Evolutionary conservation across 2,113 vertebrate genomes (phyloP), one percentile per base, ranked within the genome.

Genomic region (Sterrhoptilus dennistouni): DNA sequence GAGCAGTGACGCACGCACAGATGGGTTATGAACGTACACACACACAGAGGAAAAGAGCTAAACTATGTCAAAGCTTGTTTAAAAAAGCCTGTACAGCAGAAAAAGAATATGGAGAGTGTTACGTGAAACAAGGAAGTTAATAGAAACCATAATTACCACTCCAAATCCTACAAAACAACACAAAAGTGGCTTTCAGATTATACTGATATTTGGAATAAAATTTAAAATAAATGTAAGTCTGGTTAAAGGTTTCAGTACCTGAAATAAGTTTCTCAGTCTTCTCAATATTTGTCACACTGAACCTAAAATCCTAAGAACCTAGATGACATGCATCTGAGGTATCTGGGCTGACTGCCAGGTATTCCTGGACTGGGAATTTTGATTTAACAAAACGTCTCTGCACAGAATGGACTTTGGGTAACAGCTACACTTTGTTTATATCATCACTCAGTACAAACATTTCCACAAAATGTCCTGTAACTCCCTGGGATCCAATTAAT

Each of bases 371-470:
- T 70, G 53, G 49, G 38, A 93, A 91, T 84, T 94, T 3, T 85
- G 27, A 75, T 87, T 74, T 84, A 80, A 82, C 61, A 89, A 85
- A 71, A 84, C 15, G 20, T 44, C 61, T 89, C 79, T 76, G 45
- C 42, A 68, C 40, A 81, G 71, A 84, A 83, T 36, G 53, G 77
- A 75, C 47, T 89, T 21, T 11, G 56, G 42, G 27, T 56, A 90
- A 92, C 47, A 95, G 31, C 28, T 44, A 92, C 44, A 61, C 35
- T 91, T 91, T 64, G 63, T 85, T 94, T 80, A 68, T 35, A 87
- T 50, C 47, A 83, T 49, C 85, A 61, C 42, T 92, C 82, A 87
- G 40, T 54, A 91, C 60, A 90, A 87, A 83, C 2, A 1, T 89
- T 90, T 61, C 35, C 35, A 78, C 88, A 50, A 75, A 33, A 15